phyloP scores from a whole-genome alignment of 35 echinoderm and acorn worm species.

The Lytechinus pictus region DNA sequence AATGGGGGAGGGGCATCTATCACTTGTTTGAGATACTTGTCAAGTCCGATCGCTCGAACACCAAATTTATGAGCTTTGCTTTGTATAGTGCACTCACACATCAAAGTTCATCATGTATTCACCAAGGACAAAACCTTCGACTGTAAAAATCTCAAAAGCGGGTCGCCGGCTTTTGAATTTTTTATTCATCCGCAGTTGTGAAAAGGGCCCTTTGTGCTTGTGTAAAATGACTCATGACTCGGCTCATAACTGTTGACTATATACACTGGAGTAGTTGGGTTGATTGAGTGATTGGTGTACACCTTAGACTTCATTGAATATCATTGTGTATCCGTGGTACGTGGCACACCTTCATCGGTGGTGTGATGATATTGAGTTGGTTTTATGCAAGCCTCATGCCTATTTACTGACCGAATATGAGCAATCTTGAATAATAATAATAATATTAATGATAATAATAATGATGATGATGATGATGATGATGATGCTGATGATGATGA shows the following conservation, averaged over 20 bases:
- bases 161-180: slow-evolving; percentile 1
- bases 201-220: neutral
- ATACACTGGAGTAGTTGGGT: neutral
- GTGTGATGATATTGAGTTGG: too few relatives aligned
- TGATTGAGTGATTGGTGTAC: neutral
- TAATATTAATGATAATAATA: too few relatives aligned
- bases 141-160: neutral
- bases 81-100: neutral
- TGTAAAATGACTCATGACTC: neutral
- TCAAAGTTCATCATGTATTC: neutral
- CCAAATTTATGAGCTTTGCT: neutral
- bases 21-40: too few relatives aligned
- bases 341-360: too few relatives aligned
- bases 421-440: too few relatives aligned
- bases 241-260: neutral
- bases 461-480: too few relatives aligned
- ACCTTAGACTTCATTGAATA: too few relatives aligned
- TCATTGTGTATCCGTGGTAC: too few relatives aligned
- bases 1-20: too few relatives aligned
- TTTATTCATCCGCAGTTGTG: neutral
- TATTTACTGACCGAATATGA: too few relatives aligned
- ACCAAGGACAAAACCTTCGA: neutral
- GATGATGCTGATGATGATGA: too few relatives aligned
- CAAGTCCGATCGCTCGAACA: neutral
- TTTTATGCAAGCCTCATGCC: too few relatives aligned